phyloP scores from a whole-genome alignment of 2,113 vertebrate genomes.

The Sprattus sprattus region DNA sequence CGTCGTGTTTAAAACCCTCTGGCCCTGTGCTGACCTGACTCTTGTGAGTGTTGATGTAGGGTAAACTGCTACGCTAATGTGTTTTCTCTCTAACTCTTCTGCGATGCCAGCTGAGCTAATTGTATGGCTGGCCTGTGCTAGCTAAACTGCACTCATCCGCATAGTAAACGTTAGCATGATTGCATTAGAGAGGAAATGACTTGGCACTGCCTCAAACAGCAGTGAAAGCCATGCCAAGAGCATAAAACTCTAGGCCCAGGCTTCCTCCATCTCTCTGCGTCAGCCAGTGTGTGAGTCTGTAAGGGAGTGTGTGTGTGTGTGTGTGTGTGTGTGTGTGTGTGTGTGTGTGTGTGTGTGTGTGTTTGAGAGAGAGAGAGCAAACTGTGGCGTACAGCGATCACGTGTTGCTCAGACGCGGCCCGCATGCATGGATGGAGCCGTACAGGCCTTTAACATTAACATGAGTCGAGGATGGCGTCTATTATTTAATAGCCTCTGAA shows the following conservation, averaged over 20 bases:
- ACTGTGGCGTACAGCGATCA: not conserved
- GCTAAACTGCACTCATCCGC: not conserved
- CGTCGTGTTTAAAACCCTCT: too few relatives aligned
- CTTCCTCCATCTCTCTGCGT: conserved; percentile 11
- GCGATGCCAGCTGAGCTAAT: not conserved
- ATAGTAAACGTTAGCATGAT: not conserved
- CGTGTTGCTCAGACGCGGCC: not conserved
- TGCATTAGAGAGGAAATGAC: not conserved
- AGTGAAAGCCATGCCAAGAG: not conserved
- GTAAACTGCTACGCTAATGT: too few relatives aligned
- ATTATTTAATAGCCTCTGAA: not conserved
- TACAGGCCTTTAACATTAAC: not conserved
- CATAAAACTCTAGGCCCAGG: not conserved
- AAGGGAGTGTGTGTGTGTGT: not conserved
- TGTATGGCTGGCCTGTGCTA: not conserved
- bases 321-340: not conserved
- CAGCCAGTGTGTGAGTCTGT: not conserved
- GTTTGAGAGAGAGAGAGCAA: not conserved
- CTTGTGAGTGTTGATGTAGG: too few relatives aligned
- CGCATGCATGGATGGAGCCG: not conserved
- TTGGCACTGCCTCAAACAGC: not conserved
- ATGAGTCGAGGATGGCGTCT: not conserved
- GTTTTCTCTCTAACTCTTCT: not conserved
- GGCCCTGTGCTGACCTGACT: too few relatives aligned
- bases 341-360: conserved; percentile 10